Conservation (phyloP, 2,888 invertebrate genomes). For the Erpobdella octoculata region DNA sequence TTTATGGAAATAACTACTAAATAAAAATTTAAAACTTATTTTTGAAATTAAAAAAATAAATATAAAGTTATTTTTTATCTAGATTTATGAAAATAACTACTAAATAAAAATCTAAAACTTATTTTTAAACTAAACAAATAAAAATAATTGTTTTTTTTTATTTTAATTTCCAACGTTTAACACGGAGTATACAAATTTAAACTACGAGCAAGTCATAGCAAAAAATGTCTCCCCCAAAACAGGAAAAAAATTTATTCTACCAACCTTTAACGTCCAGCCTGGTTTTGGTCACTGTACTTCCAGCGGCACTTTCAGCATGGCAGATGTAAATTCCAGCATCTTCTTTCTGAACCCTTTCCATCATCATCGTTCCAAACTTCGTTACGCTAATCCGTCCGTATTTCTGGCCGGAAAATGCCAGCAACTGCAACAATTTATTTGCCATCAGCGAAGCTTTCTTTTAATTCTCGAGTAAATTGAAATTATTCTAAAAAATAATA, state of each 20-base stretch:
- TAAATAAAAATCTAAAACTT: no score
- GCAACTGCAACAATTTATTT: not conserved
- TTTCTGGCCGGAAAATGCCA: constrained; percentile 11
- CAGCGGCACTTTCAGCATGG: constrained; percentile 21
- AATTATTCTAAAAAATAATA: not conserved
- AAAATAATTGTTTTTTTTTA: no score
- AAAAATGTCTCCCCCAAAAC: no score
- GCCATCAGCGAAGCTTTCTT: not conserved
- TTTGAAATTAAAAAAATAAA: no score
- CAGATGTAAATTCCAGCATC: constrained; percentile 16
- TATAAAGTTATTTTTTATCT: no score
- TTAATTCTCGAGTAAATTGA: not conserved
- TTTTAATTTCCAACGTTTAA: no score
- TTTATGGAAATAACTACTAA: no score
- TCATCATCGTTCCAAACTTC: constrained; percentile 18
- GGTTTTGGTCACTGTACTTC: not conserved
- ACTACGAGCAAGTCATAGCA: not conserved
- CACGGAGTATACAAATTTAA: no score
- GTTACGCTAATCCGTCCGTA: constrained; percentile 17
- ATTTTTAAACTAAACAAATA: no score
- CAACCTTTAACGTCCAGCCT: constrained; percentile 25
- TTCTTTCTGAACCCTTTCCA: constrained; percentile 15
- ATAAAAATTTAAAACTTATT: no score
- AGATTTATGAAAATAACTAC: no score
- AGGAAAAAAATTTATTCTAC: not conserved